phyloP scores from a whole-genome alignment of 2,113 vertebrate species.

The Sylvilagus bachmani region DNA sequence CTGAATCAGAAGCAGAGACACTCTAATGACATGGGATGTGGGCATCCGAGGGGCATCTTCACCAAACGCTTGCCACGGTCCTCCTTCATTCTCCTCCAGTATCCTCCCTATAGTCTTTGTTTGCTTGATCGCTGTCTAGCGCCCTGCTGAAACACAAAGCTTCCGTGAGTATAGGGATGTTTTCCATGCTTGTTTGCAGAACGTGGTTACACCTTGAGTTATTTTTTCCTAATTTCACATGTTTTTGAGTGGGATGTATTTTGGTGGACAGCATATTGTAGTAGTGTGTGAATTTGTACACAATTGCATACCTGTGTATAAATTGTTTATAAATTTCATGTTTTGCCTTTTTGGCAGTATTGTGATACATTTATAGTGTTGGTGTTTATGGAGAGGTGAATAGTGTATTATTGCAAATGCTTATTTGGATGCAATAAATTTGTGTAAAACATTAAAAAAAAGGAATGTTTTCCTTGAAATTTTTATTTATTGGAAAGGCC shows the following conservation, averaged over 20 bases:
- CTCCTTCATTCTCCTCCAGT: not conserved
- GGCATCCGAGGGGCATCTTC: too few species aligned
- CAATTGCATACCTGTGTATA: constrained; percentile 87
- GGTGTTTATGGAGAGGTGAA: constrained; percentile 87
- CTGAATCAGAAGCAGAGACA: too few species aligned
- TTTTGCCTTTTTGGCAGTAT: constrained; percentile 85
- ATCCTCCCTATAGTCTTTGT: not conserved
- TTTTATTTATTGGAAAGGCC: too few species aligned
- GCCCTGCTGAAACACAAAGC: not conserved
- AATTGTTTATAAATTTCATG: constrained; percentile 80
- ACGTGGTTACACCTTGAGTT: constrained; percentile 79
- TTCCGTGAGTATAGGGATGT: not conserved
- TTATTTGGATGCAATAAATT: constrained; percentile 90
- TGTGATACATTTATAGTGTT: constrained; percentile 87
- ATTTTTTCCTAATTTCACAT: constrained; percentile 83
- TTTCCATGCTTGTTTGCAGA: not conserved
- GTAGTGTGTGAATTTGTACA: constrained; percentile 88
- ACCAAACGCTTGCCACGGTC: too few species aligned
- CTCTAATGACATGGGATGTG: too few species aligned
- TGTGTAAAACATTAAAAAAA: constrained; percentile 86
- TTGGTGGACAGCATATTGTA: constrained; percentile 85
- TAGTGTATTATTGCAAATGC: constrained; percentile 89
- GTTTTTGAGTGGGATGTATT: constrained; percentile 82
- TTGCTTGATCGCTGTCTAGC: not conserved
- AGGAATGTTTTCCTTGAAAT: too few species aligned